These are phyloP conservation scores for Hecatera dysodea DNA, from an alignment of 2,888 invertebrate genomes.

Conservation along the genomic window DNA sequence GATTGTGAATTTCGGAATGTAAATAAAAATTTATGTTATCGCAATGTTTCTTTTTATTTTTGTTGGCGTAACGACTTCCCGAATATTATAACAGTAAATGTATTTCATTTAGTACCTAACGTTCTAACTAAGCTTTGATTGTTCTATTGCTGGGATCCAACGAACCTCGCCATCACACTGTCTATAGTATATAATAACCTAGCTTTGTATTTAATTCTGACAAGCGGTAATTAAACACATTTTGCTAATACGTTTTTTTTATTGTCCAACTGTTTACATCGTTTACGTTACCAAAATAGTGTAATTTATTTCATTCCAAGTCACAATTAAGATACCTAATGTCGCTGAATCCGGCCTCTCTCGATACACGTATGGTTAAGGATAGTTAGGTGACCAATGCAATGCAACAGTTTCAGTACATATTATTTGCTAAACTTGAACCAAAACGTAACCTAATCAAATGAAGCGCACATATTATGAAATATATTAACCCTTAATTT, in stretches of 20 bases:
- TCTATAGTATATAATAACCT: conserved; percentile 61
- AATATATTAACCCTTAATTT: too few relatives aligned
- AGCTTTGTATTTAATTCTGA: conserved; percentile 64
- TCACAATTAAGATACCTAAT: too few relatives aligned
- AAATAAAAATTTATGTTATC: conserved; percentile 91
- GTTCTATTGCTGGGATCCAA: conserved; percentile 66
- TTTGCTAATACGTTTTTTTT: conserved; percentile 69
- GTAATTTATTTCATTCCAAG: too few relatives aligned
- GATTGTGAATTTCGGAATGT: conserved; percentile 89
- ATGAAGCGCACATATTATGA: too few relatives aligned
- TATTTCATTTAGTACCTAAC: conserved; percentile 50
- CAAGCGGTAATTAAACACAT: conserved; percentile 62
- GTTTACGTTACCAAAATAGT: not conserved
- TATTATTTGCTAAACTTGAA: too few relatives aligned
- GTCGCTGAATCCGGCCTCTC: too few relatives aligned
- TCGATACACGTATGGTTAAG: too few relatives aligned
- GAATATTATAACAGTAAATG: conserved; percentile 50
- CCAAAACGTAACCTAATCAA: too few relatives aligned
- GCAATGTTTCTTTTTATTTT: conserved; percentile 78
- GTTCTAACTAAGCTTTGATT: conserved; percentile 58
- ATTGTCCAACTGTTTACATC: conserved; percentile 71
- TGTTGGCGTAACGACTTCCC: conserved; percentile 48
- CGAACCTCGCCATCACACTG: conserved; percentile 56
- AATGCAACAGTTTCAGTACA: too few relatives aligned
- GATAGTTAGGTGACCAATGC: too few relatives aligned